Base-by-base conservation (phyloP, 1,140 invertebrate genomes). In the Calliopsis andreniformis region DNA sequence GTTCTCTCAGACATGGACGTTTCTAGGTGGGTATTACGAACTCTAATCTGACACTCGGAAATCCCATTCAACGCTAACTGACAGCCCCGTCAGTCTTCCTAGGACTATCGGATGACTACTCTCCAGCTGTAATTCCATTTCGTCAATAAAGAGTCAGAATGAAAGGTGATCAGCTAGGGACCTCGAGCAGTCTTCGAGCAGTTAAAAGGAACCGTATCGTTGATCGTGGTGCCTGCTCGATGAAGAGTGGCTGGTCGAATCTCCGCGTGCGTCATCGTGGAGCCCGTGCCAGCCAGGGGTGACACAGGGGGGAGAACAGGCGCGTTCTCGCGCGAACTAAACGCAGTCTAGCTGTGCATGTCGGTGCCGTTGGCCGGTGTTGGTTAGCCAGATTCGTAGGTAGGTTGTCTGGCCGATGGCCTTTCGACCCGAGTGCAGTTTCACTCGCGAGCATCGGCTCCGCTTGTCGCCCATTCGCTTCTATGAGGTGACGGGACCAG, bases 391-490 rank as follows among this genome's bases (percentile, higher is more conserved):
- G 81, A 82, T 86, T 83, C 73, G 80, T 85, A 85, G 84, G 78
- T 84, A 84, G 85, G 85, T 83, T 79, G 83, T 87, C 86, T 87
- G 86, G 86, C 85, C 83, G 81, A 87, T 87, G 85, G 81, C 86
- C 86, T 83, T 83, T 82, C 78, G 83, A 86, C 85, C 86, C 79
- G 67, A 76, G 51, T 18, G 61, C 76, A 83, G 76, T 83, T 83
- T 83, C 47, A 20, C 76, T 78, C 49, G 35, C 69, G 56, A 47
- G 62, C 42, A 39, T 18, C 32, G 32, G 23, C 49, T 59, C 35
- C 32, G 63, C 39, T 70, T 59, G 28, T 42, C 25, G 45, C 4
- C 20, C 45, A 23, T n/a, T n/a, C 25, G 8, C 20, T 35, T 32
- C 28, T 16, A 18, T 18, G 20, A 20, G 30, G 62, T 23, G 43